phyloP scores from a whole-genome alignment of 2,113 vertebrate genomes.

The Scytalopus superciliaris region DNA sequence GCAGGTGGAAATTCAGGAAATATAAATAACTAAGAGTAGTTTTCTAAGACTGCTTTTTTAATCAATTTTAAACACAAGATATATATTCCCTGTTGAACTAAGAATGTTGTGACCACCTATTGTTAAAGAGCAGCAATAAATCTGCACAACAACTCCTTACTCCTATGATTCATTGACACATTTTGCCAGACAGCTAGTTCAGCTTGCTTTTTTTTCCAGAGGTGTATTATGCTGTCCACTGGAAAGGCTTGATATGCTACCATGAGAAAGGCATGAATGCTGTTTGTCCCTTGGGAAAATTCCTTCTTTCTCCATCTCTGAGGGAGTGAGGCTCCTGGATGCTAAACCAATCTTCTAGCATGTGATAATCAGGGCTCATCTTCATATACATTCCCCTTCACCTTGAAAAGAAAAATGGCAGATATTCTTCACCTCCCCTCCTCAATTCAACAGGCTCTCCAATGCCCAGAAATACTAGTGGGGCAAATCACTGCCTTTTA shows the following conservation, averaged over 20 bases:
- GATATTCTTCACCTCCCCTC: background rate
- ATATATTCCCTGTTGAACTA: constrained; percentile 17
- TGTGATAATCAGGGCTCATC: background rate
- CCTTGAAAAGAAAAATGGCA: background rate
- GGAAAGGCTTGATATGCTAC: background rate
- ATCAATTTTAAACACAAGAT: constrained; percentile 53
- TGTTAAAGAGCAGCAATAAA: constrained; percentile 40
- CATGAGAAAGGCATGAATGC: background rate
- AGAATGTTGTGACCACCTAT: constrained; percentile 42
- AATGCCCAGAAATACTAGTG: background rate
- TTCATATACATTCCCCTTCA: background rate
- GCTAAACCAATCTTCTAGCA: background rate
- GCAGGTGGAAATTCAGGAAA: constrained; percentile 63
- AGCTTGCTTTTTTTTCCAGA: background rate
- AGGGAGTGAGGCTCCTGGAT: background rate
- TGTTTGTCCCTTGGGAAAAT: background rate
- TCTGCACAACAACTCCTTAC: background rate
- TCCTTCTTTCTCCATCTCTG: background rate
- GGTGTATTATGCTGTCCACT: background rate
- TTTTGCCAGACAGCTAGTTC: constrained; percentile 6
- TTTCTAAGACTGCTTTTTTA: constrained; percentile 64
- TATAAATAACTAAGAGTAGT: constrained; percentile 63
- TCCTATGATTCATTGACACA: background rate
- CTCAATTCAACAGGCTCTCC: background rate
- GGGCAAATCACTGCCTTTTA: background rate